phyloP scores from a whole-genome alignment of 2,888 invertebrate genomes.

The Cantharis nigra region DNA sequence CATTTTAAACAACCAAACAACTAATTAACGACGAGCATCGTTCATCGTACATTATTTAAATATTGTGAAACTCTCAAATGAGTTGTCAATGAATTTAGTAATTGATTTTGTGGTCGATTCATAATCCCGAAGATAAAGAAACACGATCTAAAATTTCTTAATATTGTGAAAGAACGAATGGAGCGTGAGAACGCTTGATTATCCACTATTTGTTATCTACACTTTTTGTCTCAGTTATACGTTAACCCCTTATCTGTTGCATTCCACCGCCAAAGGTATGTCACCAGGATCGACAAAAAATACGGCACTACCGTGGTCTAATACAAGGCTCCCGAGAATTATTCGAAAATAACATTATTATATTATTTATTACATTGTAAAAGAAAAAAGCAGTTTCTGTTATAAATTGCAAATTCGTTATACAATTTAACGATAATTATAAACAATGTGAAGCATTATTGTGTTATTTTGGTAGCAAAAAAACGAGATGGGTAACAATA shows the following conservation, averaged over 20 bases:
- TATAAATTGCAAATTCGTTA: background rate
- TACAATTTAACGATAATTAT: background rate
- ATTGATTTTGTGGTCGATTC: background rate
- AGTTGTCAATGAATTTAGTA: background rate
- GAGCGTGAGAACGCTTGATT: slow-evolving; percentile 52
- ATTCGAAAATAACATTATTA: slow-evolving; percentile 23
- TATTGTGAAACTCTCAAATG: background rate
- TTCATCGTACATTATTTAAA: background rate
- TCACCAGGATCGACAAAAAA: slow-evolving; percentile 53
- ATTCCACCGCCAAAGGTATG: slow-evolving; percentile 53
- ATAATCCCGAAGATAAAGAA: background rate
- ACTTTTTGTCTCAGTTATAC: slow-evolving; percentile 51
- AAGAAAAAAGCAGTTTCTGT: background rate
- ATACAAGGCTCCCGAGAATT: slow-evolving; percentile 36
- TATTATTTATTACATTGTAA: background rate
- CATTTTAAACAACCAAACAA: slow-evolving; percentile 49
- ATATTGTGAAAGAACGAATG: slow-evolving; percentile 34
- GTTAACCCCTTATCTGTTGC: slow-evolving; percentile 54
- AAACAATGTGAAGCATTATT: background rate
- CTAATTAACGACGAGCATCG: slow-evolving; percentile 10
- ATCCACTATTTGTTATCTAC: slow-evolving; percentile 49
- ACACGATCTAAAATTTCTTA: slow-evolving; percentile 2
- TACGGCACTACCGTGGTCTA: slow-evolving; percentile 50
- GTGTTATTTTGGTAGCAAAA: background rate
- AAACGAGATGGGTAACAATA: background rate